Conservation (phyloP, 1,140 invertebrate genomes). For the Achroia grisella region DNA sequence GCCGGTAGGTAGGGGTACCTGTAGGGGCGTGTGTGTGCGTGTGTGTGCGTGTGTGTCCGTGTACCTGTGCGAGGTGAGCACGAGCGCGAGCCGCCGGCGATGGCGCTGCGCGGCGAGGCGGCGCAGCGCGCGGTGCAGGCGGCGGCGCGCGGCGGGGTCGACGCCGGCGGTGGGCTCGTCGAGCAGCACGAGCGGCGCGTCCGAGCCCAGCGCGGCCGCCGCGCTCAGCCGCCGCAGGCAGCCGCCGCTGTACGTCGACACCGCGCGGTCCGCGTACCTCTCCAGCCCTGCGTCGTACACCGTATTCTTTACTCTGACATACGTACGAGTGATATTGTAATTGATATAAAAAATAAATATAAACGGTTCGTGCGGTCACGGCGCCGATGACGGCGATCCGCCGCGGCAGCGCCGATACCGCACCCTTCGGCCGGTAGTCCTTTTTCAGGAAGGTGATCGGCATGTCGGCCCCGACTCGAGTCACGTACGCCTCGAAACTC, state of each 20-base stretch:
- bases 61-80: conserved; percentile 74
- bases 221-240: conserved; percentile 88
- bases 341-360: no score
- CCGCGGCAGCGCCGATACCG: no score
- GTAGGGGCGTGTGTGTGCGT: background rate
- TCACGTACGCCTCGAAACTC: no score
- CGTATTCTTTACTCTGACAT: no score
- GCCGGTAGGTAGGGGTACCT: background rate
- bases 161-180: conserved; percentile 85
- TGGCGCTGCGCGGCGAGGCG: conserved; percentile 26
- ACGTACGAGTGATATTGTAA: no score
- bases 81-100: conserved; percentile 34
- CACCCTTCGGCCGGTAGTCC: no score
- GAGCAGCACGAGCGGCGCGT: conserved; percentile 74
- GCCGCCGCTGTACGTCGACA: conserved; percentile 75
- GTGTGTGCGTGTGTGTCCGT: background rate
- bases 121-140: conserved; percentile 55
- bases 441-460: no score
- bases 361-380: no score
- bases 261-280: conserved; percentile 19
- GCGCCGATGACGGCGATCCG: no score
- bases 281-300: conserved; percentile 24
- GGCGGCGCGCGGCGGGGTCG: conserved; percentile 79
- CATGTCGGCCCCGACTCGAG: no score
- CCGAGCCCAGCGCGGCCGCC: conserved; percentile 79